phyloP scores from a whole-genome alignment of 2,113 vertebrate genomes.

The Xerus inauris region DNA sequence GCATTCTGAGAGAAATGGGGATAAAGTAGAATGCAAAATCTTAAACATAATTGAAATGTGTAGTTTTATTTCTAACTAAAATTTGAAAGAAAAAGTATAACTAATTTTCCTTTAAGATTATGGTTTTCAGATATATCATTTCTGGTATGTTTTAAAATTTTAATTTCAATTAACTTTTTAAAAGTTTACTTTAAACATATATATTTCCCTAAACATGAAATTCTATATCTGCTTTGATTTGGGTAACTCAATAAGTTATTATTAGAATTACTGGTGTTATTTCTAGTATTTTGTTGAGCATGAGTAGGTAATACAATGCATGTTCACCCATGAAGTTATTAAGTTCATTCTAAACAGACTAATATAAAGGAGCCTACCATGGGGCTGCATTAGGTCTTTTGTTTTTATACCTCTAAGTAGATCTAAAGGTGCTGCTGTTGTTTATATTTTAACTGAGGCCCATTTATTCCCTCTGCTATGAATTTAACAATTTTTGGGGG shows the following conservation, averaged over 20 bases:
- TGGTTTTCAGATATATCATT: background rate
- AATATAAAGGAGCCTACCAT: background rate
- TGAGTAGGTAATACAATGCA: background rate
- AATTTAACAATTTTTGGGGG: constrained; percentile 12
- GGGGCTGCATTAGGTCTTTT: background rate
- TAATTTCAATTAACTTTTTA: background rate
- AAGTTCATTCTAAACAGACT: constrained; percentile 24
- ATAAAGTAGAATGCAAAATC: background rate
- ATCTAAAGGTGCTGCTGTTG: constrained; percentile 29
- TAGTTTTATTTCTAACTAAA: background rate
- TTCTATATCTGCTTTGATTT: background rate
- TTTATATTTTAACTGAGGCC: constrained; percentile 23
- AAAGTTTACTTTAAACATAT: background rate
- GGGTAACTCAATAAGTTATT: background rate
- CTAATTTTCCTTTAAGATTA: background rate
- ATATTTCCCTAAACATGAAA: background rate
- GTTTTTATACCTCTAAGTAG: constrained; percentile 51
- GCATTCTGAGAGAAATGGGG: background rate
- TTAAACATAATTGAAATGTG: constrained; percentile 27
- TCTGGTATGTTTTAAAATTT: background rate
- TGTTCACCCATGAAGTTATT: constrained; percentile 30
- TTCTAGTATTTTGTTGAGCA: background rate
- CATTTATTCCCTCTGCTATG: constrained; percentile 49
- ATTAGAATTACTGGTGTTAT: background rate
- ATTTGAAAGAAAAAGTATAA: background rate